Conservation (phyloP, 2,797 vertebrate genomes). For the Gymnothorax reevesii region DNA sequence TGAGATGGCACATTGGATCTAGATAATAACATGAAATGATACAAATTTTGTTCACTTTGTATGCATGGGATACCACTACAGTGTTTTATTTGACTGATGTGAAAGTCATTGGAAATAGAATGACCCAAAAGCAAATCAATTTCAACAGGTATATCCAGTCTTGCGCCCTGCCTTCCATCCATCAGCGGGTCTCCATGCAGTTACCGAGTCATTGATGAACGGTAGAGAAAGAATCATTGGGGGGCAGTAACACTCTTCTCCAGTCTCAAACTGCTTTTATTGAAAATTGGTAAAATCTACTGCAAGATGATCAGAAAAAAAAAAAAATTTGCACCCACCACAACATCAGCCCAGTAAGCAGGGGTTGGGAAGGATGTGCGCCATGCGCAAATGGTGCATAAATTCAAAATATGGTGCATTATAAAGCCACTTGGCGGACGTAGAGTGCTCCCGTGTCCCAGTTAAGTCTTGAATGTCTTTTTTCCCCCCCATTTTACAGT, state of each 20-base stretch:
- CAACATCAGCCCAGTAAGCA: no score
- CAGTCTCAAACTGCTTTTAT: neutral
- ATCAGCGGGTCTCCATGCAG: neutral
- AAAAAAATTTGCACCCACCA: no score
- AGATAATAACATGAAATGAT: neutral
- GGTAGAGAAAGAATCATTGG: neutral
- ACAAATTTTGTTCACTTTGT: neutral
- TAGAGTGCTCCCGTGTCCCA: no score
- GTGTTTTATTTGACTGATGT: neutral
- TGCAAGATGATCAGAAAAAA: neutral
- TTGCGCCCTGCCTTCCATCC: neutral
- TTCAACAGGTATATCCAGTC: neutral
- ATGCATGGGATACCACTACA: neutral
- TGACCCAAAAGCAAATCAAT: neutral
- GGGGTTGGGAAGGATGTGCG: no score
- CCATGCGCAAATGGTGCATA: no score
- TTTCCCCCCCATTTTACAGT: no score
- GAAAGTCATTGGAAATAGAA: neutral
- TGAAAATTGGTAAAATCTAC: neutral
- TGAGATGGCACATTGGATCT: neutral
- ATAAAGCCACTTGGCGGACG: no score
- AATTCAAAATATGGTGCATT: no score
- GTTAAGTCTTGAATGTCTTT: no score
- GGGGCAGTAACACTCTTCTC: slow-evolving; percentile 8
- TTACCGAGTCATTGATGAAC: neutral